A percentile compares a stretch with the other conserved stretches of the same genome.
Conservation (phyloP, 2,888 invertebrate species). For the Athalia rosae region DNA sequence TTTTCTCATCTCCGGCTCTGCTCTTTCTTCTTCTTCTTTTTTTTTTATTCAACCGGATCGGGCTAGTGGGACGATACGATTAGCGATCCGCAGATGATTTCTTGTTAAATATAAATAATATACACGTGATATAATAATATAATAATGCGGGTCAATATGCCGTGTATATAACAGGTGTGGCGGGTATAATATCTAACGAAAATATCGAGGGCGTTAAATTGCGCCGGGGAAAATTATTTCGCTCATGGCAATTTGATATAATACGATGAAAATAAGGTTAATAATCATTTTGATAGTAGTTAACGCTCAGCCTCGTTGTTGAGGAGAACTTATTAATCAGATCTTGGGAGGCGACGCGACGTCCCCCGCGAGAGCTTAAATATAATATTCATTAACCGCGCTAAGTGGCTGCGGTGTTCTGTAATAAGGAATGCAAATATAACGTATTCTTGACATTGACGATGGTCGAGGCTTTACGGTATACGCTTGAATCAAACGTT, state of each 20-base stretch:
- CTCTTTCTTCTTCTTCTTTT: too few species aligned
- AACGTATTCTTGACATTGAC: conserved; percentile 35
- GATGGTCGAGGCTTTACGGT: neutral
- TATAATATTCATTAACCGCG: conserved; percentile 47
- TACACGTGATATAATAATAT: too few species aligned
- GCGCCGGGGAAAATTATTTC: neutral
- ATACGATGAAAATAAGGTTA: conserved; percentile 19
- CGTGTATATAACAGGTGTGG: too few species aligned
- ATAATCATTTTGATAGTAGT: conserved; percentile 51
- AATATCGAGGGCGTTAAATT: neutral
- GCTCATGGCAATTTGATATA: neutral
- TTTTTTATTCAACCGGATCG: too few species aligned
- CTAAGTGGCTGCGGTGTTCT: conserved; percentile 11
- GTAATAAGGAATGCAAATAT: neutral
- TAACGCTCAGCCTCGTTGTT: conserved; percentile 46
- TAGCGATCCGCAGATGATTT: too few species aligned
- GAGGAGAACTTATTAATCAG: conserved; percentile 46
- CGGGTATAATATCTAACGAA: neutral
- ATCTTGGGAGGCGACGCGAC: conserved; percentile 12
- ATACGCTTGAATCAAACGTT: conserved; percentile 5
- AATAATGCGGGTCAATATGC: too few species aligned
- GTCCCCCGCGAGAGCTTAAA: conserved; percentile 43
- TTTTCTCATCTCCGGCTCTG: too few species aligned
- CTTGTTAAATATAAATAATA: too few species aligned
- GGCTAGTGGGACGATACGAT: too few species aligned